Conservation (phyloP, 2,113 vertebrate genomes). For the Sialia sialis region DNA sequence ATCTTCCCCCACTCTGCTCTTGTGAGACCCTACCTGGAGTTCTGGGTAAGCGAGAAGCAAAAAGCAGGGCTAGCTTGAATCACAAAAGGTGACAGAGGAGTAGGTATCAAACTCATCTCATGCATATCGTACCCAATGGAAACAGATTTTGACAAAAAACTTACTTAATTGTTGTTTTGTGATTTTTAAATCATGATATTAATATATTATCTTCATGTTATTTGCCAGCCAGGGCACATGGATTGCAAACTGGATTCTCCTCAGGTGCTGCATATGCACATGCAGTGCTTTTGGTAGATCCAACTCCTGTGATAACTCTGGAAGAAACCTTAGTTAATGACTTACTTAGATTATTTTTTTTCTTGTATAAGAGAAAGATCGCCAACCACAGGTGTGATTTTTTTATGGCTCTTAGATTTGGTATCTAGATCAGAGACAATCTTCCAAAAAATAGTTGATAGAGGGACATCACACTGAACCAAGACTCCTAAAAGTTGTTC, state of each 20-base stretch:
- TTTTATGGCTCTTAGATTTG: background rate
- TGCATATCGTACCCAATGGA: accelerated
- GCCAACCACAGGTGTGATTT: background rate
- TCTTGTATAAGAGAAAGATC: background rate
- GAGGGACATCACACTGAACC: background rate
- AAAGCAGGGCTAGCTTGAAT: background rate
- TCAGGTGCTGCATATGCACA: background rate
- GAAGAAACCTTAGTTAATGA: background rate
- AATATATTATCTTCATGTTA: background rate
- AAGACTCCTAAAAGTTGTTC: background rate
- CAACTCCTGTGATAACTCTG: background rate
- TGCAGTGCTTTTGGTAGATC: background rate
- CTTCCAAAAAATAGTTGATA: background rate
- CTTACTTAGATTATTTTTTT: background rate
- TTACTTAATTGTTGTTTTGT: background rate
- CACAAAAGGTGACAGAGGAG: background rate
- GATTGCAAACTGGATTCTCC: background rate
- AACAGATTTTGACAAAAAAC: background rate
- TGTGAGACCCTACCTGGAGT: background rate
- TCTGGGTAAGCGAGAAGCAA: background rate
- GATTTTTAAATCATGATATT: background rate
- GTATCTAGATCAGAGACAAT: background rate
- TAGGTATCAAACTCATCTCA: background rate
- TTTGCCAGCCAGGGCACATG: background rate
- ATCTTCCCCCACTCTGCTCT: too few relatives aligned